Percentiles rank a stretch among this genome's conserved stretches.
These are phyloP conservation scores for Neosilurus mollespiculum DNA, from an alignment of 2,797 vertebrate species.

Conservation along the genomic window DNA sequence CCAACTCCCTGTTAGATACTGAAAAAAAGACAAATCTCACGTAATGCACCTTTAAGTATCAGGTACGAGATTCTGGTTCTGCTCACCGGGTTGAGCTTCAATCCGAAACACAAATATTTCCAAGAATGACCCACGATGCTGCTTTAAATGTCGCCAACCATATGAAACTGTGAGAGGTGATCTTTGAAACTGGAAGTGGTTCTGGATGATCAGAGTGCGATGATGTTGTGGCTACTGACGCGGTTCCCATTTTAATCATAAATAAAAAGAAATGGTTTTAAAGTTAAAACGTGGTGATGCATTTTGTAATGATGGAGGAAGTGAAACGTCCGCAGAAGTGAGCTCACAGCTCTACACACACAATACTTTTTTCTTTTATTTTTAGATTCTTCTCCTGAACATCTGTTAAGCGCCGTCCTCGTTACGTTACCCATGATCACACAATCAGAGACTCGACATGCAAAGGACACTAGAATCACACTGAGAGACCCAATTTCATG, in stretches of 20 bases:
- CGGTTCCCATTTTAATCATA: slow-evolving; percentile 35
- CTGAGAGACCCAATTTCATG: not conserved
- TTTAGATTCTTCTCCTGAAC: not conserved
- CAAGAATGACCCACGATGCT: not conserved
- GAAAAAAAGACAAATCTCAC: not conserved
- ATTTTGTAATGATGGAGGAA: slow-evolving; percentile 29
- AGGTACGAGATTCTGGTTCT: too few species aligned
- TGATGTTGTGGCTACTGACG: not conserved
- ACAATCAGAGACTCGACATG: not conserved
- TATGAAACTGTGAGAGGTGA: not conserved
- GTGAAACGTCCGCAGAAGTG: not conserved
- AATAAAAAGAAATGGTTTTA: not conserved
- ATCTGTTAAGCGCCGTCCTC: not conserved
- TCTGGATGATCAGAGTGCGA: not conserved
- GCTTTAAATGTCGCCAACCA: not conserved
- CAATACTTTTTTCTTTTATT: too few species aligned
- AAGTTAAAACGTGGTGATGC: not conserved
- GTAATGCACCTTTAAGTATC: not conserved
- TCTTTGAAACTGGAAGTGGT: too few species aligned
- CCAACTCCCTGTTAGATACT: not conserved
- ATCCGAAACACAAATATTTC: not conserved
- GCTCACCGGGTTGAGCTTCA: not conserved
- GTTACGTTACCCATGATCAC: not conserved
- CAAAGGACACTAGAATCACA: not conserved
- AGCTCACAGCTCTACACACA: not conserved